Base-by-base conservation (phyloP, 2,888 invertebrate species). In the Salticus scenicus region DNA sequence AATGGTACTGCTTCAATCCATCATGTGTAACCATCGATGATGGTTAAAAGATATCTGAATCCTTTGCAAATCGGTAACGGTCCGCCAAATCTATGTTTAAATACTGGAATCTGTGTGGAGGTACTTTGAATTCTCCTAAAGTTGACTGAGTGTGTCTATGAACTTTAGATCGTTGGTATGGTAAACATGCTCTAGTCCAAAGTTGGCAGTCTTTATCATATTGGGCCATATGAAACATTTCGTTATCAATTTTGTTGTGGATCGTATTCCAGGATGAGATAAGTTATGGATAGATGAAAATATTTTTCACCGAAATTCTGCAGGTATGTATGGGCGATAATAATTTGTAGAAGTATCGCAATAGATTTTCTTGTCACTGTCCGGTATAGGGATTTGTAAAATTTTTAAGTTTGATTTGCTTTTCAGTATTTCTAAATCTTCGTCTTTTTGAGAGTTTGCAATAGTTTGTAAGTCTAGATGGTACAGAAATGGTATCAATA, bases 1-100 rank as follows among this genome's bases (percentile, higher is more conserved):
- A 91, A 67, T 0, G 91, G 91, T 5, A 89, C 79, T 0, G 89
- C 91, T 85, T 91, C 91, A 14, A 91, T 90, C 91, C 91, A 92
- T 10, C 91, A 88, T 0, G 91, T 90, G 66, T 24, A 76, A 27
- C 47, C 30, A 79, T 31, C 71, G 27, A 75, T 74, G 24, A 30
- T 33, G 10, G 57, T 73, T 57, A 17, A 5, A 12, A 30, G 17
- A 31, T 33, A 63, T 57, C 1, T n/a, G 14, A 74, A 33, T 12
- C 63, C 51, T 28, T 31, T 24, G 33, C 69, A 64, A 27, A 57
- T 33, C 8, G 87, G 87, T 37, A 10, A 28, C 1, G 87, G 73
- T n/a, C 69, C 76, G 78, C 47, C 12, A 86, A 31, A 27, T 87
- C 85, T 31, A 79, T 31, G 42, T 79, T 87, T 30, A 87, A 87